phyloP scores from a whole-genome alignment of 2,113 vertebrate genomes.

The Electrona antarctica region DNA sequence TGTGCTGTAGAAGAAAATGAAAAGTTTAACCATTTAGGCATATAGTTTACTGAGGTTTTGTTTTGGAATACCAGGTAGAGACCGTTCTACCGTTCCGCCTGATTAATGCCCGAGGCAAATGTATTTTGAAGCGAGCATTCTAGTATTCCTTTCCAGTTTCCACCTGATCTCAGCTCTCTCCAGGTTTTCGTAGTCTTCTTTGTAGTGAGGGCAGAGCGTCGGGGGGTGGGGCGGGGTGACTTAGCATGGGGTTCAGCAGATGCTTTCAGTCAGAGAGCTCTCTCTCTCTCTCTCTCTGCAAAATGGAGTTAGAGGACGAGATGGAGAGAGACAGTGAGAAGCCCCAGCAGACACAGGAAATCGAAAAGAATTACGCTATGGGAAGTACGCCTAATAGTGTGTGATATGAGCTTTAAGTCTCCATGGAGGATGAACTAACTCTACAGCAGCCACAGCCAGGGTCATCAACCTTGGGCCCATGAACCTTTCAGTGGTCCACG shows the following conservation, averaged over 20 bases:
- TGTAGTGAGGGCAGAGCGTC: neutral
- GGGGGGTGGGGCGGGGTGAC: conserved; percentile 3
- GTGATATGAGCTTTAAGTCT: conserved; percentile 20
- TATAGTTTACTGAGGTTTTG: too few relatives aligned
- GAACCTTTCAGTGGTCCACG: too few relatives aligned
- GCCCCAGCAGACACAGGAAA: neutral
- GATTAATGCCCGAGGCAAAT: too few relatives aligned
- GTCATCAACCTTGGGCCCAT: too few relatives aligned
- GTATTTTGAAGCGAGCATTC: too few relatives aligned
- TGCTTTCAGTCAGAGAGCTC: neutral
- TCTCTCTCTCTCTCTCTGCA: neutral
- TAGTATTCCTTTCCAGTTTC: neutral
- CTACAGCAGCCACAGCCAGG: too few relatives aligned
- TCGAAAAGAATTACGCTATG: neutral
- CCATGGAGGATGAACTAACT: too few relatives aligned
- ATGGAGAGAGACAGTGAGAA: conserved; percentile 1
- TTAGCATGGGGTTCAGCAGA: conserved; percentile 13
- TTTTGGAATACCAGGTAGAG: too few relatives aligned
- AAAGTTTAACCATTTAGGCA: too few relatives aligned
- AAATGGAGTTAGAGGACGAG: conserved; percentile 8
- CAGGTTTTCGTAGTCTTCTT: neutral
- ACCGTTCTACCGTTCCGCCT: too few relatives aligned
- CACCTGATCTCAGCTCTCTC: neutral
- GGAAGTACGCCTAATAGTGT: neutral
- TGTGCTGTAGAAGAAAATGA: too few relatives aligned